Evolutionary conservation across 2,797 vertebrate genomes (phyloP).

Genomic region (Pitangus sulphuratus): DNA sequence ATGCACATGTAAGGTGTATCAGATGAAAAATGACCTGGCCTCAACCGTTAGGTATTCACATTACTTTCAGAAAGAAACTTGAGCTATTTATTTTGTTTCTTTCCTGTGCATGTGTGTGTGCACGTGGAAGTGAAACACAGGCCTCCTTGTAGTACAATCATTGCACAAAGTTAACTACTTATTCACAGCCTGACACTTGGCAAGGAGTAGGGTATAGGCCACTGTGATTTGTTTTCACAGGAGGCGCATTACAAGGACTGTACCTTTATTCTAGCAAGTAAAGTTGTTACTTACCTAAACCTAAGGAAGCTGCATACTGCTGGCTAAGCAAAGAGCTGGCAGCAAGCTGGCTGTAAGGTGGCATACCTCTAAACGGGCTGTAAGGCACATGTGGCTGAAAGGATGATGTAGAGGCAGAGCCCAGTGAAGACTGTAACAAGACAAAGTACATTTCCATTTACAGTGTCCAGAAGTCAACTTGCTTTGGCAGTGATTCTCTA

Average conservation of each 20-base stretch:
- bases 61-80: not conserved
- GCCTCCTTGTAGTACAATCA: not conserved
- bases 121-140: not conserved
- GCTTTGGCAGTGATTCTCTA: constrained; percentile 25
- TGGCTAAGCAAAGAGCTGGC: constrained; percentile 90
- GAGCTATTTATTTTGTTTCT: not conserved
- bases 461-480: not conserved
- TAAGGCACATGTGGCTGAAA: constrained; percentile 85
- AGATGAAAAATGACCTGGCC: not conserved
- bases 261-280: constrained; percentile 22
- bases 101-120: rapidly evolving
- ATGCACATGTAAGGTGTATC: not conserved
- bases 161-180: not conserved
- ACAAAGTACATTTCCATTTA: constrained; percentile 59
- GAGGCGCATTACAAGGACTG: not conserved
- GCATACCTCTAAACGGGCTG: constrained; percentile 87
- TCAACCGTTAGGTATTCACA: not conserved
- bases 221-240: not conserved
- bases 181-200: not conserved
- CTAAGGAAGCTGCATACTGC: constrained; percentile 90
- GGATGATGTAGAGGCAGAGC: constrained; percentile 83
- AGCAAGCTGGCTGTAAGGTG: constrained; percentile 88
- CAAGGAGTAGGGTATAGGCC: not conserved
- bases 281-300: constrained; percentile 85
- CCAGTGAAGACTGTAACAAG: constrained; percentile 83